Base-by-base conservation (phyloP, 2,797 vertebrate species). In the Scyliorhinus canicula region DNA sequence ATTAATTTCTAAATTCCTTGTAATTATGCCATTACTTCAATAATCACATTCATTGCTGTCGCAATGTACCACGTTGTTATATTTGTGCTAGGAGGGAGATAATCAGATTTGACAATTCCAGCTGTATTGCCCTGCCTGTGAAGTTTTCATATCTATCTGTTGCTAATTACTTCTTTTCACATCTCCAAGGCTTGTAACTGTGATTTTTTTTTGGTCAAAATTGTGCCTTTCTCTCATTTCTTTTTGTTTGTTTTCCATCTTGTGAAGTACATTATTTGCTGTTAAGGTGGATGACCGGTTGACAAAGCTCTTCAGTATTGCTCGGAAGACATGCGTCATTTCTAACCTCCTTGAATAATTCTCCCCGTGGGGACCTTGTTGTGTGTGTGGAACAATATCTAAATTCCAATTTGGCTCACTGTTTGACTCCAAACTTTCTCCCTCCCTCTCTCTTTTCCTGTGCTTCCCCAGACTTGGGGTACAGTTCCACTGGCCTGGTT, bases 21-120 rank as follows among this genome's bases (percentile, higher is more conserved):
- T 52, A 94, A 94, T 94, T 93, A 93, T 47, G n/a, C 63, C 65
- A 93, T 93, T 94, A 94, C 47, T 52, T 74, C 47, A 94, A 50
- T 94, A 94, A 94, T 74, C 28, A 69, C 67, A 94, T 94, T 94
- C 93, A 50, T 52, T 94, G 93, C 93, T 71, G 44, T 52, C 9
- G 16, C 93, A 50, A 44, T 94, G 65, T 55, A 35, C 74, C 63
- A 94, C 65, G 31, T 86, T 93, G 93, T 52, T 74, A 50, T 74
- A 35, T 69, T 94, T 94, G 26, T 94, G 93, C 40, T 52, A 55
- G 93, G 60, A 69, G 65, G 93, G 55, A 50, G 88, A 16, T 16
- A 35, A 71, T 94, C 65, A 35, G 93, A 93, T 93, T 94, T 94
- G 67, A 71, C 31, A 69, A 74, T 94, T 94, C 67, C 93, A 55